phyloP scores from a whole-genome alignment of 1,140 invertebrate species.

The Drosophila punjabiensis region DNA sequence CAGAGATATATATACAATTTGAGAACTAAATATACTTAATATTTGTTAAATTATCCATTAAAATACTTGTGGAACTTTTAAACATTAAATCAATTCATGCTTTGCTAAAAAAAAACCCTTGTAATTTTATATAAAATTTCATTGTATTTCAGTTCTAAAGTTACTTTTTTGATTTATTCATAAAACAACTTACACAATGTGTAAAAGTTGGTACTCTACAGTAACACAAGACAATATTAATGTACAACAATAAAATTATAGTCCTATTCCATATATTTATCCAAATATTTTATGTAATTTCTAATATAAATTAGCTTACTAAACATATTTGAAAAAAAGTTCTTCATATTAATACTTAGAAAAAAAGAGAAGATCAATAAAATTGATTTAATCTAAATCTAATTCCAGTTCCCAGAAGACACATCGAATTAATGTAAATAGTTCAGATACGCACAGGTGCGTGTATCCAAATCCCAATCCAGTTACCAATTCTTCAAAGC shows the following conservation, averaged over 20 bases:
- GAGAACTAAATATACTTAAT: too few relatives aligned
- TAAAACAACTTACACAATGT: too few relatives aligned
- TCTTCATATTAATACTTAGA: not conserved
- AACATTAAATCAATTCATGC: too few relatives aligned
- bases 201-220: too few relatives aligned
- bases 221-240: too few relatives aligned
- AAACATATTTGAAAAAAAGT: not conserved
- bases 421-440: not conserved
- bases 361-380: not conserved
- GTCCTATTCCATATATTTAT: too few relatives aligned
- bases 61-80: too few relatives aligned
- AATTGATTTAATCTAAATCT: not conserved
- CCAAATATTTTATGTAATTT: not conserved
- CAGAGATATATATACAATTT: not conserved
- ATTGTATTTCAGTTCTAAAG: too few relatives aligned
- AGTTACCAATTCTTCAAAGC: conserved; percentile 4
- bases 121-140: not conserved
- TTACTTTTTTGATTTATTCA: too few relatives aligned
- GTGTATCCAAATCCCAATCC: not conserved
- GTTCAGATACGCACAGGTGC: conserved; percentile 8
- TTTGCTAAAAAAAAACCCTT: not conserved
- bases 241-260: too few relatives aligned
- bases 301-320: not conserved
- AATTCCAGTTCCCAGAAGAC: not conserved
- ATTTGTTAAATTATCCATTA: too few relatives aligned